Conservation (phyloP, 2,888 invertebrate species). For the Drosophila neutralis region DNA sequence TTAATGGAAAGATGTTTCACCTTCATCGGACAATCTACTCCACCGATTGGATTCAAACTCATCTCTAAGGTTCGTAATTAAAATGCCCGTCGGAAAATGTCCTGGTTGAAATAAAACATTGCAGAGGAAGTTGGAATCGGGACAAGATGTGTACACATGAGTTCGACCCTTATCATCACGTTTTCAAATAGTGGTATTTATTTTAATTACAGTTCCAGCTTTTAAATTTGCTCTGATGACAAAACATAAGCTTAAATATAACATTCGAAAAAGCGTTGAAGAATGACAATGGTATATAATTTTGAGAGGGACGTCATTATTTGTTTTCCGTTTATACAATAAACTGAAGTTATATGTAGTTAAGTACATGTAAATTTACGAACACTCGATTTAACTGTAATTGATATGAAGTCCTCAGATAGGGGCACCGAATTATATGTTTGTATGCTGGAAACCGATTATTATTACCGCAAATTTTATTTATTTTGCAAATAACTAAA, state of each 20-base stretch:
- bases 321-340: not conserved
- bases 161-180: not conserved
- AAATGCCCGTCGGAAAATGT: not conserved
- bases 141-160: not conserved
- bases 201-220: not conserved
- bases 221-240: not conserved
- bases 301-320: not conserved
- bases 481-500: too few species aligned
- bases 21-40: not conserved
- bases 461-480: not conserved
- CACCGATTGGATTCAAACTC: not conserved
- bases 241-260: not conserved
- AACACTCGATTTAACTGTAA: not conserved
- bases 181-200: not conserved
- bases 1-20: not conserved
- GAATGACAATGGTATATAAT: not conserved
- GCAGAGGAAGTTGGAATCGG: not conserved
- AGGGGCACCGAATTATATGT: not conserved
- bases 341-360: not conserved
- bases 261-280: not conserved
- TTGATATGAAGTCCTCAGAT: not conserved
- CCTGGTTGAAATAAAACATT: not conserved
- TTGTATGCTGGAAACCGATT: not conserved
- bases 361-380: not conserved
- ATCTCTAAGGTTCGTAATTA: not conserved